Evolutionary conservation across 2,888 invertebrate species (phyloP).

Genomic region (Habroteleia sp.): DNA sequence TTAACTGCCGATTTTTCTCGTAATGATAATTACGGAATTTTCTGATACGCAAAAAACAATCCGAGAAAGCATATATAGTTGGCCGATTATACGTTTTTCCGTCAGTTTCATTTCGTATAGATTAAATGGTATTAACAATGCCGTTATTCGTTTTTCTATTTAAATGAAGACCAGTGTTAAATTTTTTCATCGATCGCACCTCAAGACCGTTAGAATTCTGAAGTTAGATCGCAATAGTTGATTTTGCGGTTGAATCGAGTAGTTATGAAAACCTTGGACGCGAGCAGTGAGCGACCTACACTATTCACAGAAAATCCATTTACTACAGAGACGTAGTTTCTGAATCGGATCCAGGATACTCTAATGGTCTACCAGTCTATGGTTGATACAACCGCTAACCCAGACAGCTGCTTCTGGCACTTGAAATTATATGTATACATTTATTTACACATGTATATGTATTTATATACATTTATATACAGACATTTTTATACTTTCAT

Average conservation of each 20-base stretch:
- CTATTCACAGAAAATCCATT: slow-evolving; percentile 76
- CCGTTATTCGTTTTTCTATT: slow-evolving; percentile 26
- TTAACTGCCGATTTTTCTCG: slow-evolving; percentile 35
- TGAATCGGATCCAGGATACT: slow-evolving; percentile 73
- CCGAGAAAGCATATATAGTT: neutral
- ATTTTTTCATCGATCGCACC: slow-evolving; percentile 25
- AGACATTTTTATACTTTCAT: neutral
- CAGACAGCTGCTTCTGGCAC: slow-evolving; percentile 67
- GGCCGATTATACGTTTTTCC: neutral
- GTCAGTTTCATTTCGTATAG: slow-evolving; percentile 24
- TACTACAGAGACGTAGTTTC: slow-evolving; percentile 71
- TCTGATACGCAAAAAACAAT: slow-evolving; percentile 6
- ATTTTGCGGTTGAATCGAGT: slow-evolving; percentile 67
- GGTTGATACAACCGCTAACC: slow-evolving; percentile 63
- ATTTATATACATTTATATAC: neutral
- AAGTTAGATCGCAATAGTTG: slow-evolving; percentile 64
- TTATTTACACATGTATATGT: slow-evolving; percentile 45
- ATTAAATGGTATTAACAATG: slow-evolving; percentile 4
- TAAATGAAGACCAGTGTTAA: slow-evolving; percentile 16
- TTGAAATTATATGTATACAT: slow-evolving; percentile 61
- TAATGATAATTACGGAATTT: slow-evolving; percentile 20
- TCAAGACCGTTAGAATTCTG: slow-evolving; percentile 34
- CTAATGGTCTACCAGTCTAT: slow-evolving; percentile 73
- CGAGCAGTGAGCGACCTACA: slow-evolving; percentile 57
- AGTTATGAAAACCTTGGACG: slow-evolving; percentile 73